Evolutionary conservation across 1,140 invertebrate species (phyloP).

Genomic region (Nautilus pompilius): DNA sequence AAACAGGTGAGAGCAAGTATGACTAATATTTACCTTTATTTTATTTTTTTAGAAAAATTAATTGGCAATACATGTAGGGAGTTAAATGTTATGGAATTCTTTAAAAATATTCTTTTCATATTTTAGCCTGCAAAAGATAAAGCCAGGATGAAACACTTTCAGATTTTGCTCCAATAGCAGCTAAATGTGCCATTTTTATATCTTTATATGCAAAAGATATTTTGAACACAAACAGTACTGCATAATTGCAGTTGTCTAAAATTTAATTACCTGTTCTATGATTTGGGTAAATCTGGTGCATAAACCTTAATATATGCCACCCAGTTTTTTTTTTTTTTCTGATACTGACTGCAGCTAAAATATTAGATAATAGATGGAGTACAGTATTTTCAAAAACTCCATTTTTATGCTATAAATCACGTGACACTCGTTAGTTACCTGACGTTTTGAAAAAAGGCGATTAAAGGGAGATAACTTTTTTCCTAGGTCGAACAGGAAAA

Average conservation of each 20-base stretch:
- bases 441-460: neutral
- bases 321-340: neutral
- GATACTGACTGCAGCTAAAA: neutral
- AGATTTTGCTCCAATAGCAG: no score
- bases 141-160: neutral
- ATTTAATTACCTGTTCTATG: no score
- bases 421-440: neutral
- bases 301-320: neutral
- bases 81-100: neutral
- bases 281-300: no score
- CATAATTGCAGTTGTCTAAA: no score
- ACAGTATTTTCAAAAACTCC: neutral
- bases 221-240: no score
- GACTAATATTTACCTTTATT: constrained; percentile 17
- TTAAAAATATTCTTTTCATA: neutral
- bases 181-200: no score
- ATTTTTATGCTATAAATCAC: neutral
- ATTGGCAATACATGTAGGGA: neutral
- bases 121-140: neutral
- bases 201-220: no score
- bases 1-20: constrained; percentile 47
- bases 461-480: neutral
- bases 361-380: neutral
- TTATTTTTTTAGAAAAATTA: neutral
- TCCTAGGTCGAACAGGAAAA: constrained; percentile 63